A percentile compares a stretch with the other conserved stretches of the same genome.
These are phyloP conservation scores for Frieseomelitta varia DNA, from an alignment of 1,140 invertebrate genomes.

Conservation along the genomic window DNA sequence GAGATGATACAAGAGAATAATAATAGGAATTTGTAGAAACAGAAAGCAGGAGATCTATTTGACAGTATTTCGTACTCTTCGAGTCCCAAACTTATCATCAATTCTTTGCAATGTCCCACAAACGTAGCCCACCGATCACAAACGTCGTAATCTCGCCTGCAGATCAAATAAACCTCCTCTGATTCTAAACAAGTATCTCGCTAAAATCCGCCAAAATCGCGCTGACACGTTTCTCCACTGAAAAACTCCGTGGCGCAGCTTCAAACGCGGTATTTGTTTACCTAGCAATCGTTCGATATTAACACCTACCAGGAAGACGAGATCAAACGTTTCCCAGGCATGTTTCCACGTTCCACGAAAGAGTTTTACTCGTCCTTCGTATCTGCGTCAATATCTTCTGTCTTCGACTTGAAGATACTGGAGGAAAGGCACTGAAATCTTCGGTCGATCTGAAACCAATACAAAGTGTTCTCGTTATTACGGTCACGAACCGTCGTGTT, in stretches of 20 bases:
- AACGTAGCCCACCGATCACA: neutral
- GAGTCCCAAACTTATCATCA: too few relatives aligned
- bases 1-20: too few relatives aligned
- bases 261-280: neutral
- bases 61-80: too few relatives aligned
- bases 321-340: conserved; percentile 9
- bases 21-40: too few relatives aligned
- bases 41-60: too few relatives aligned
- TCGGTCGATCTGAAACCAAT: neutral
- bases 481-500: neutral
- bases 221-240: neutral
- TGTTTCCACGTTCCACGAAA: neutral
- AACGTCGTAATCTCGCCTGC: too few relatives aligned
- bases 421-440: neutral
- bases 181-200: neutral
- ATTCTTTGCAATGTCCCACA: too few relatives aligned
- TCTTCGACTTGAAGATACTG: neutral
- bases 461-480: neutral
- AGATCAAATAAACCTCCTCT: neutral
- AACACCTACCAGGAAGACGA: conserved; percentile 33
- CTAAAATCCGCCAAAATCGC: neutral
- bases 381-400: neutral
- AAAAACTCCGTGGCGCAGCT: neutral
- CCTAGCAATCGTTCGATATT: neutral
- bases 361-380: neutral